These are phyloP conservation scores for Diplodus sargus DNA, from an alignment of 2,797 vertebrate genomes.

Conservation along the genomic window DNA sequence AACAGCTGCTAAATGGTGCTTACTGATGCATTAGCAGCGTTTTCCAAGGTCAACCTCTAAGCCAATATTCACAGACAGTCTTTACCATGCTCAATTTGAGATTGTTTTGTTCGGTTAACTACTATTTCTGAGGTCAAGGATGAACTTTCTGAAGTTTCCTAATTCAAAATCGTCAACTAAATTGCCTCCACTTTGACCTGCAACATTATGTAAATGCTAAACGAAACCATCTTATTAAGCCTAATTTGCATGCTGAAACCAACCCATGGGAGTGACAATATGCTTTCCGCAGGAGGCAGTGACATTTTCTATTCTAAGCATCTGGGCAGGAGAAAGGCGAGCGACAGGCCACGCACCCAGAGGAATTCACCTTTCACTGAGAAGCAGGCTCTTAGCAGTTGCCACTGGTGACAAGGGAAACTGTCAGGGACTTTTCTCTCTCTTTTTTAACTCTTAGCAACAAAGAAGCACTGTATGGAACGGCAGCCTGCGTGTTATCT, in stretches of 20 bases:
- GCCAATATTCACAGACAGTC: not conserved
- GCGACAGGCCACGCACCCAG: conserved; percentile 59
- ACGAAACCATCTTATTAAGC: conserved; percentile 45
- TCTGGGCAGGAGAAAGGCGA: conserved; percentile 66
- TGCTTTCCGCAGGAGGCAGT: conserved; percentile 66
- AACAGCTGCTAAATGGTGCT: not conserved
- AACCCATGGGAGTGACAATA: conserved; percentile 53
- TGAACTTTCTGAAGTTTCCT: not conserved
- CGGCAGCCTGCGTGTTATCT: conserved; percentile 22
- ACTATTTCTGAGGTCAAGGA: conserved; percentile 9
- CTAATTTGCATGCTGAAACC: conserved; percentile 49
- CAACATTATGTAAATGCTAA: conserved; percentile 49
- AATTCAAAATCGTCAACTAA: not conserved
- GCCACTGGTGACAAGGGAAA: conserved; percentile 80
- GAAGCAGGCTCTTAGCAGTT: conserved; percentile 72
- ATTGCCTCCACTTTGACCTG: not conserved
- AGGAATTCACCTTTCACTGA: conserved; percentile 84
- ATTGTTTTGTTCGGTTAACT: not conserved
- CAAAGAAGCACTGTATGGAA: conserved; percentile 37
- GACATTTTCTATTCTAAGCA: conserved; percentile 77
- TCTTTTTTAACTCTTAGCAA: conserved; percentile 49
- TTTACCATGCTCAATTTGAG: not conserved
- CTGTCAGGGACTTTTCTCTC: conserved; percentile 74
- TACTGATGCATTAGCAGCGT: not conserved
- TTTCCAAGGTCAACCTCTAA: not conserved